Percentiles rank a stretch among this genome's conserved stretches.
Evolutionary conservation across 2,113 vertebrate species (phyloP).

Genomic region (Microcebus tavaratra): DNA sequence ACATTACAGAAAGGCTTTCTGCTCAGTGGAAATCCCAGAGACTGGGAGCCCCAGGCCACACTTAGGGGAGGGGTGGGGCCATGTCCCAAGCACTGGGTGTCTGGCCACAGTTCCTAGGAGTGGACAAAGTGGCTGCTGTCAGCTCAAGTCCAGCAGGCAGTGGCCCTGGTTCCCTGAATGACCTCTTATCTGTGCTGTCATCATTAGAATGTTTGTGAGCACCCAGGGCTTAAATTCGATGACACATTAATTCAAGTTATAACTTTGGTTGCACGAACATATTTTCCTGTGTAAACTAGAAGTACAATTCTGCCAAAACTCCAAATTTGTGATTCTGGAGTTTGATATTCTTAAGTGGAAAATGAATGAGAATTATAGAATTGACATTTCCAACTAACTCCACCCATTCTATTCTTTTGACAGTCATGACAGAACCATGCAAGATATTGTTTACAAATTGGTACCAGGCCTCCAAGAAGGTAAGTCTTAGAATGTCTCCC

Average conservation of each 20-base stretch:
- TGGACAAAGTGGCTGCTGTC: background rate
- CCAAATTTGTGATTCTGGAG: background rate
- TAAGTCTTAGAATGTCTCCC: conserved; percentile 74
- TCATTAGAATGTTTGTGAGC: background rate
- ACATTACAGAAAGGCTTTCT: background rate
- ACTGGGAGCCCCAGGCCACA: background rate
- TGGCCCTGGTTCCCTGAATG: background rate
- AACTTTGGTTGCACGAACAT: background rate
- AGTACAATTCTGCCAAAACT: background rate
- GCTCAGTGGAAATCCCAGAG: background rate
- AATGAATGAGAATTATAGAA: fast-evolving
- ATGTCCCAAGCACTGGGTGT: background rate
- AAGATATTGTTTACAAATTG: conserved; percentile 99
- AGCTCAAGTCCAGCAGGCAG: background rate
- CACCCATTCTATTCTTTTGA: background rate
- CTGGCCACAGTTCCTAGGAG: too few relatives aligned
- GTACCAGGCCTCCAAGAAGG: conserved; percentile 99
- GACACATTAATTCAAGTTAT: background rate
- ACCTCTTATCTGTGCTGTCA: background rate
- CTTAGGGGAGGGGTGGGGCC: background rate
- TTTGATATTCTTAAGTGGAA: background rate
- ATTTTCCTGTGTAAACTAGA: background rate
- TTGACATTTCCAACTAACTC: background rate
- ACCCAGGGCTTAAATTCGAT: background rate
- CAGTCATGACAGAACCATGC: conserved; percentile 99